phyloP scores from a whole-genome alignment of 2,888 invertebrate species.

The Dione vanillae region DNA sequence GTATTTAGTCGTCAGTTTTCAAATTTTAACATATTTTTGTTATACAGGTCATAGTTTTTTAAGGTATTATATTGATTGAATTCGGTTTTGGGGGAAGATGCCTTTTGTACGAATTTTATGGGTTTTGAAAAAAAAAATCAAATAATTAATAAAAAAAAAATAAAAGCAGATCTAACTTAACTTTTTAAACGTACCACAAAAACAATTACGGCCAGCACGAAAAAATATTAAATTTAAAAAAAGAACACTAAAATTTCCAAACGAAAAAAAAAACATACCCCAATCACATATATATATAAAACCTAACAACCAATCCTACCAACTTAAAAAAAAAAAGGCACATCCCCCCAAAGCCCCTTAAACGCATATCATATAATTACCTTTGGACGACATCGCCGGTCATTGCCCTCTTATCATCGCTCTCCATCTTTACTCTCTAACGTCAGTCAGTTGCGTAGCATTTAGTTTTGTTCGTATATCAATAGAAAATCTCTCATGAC shows the following conservation, averaged over 20 bases:
- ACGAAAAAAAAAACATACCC: not conserved
- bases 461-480: constrained; percentile 60
- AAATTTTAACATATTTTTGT: not conserved
- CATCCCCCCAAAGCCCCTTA: constrained; percentile 52
- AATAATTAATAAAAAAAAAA: no score
- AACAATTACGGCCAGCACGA: no score
- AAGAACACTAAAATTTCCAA: not conserved
- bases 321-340: constrained; percentile 3
- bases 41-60: constrained; percentile 51
- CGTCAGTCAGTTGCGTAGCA: constrained; percentile 81
- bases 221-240: no score
- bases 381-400: constrained; percentile 83
- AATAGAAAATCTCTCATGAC: constrained; percentile 77
- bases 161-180: not conserved
- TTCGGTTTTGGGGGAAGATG: constrained; percentile 12
- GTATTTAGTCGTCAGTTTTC: not conserved
- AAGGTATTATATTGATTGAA: constrained; percentile 23
- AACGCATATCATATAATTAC: constrained; percentile 61
- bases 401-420: not conserved
- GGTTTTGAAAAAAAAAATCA: no score
- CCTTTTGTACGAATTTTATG: not conserved
- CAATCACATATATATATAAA: not conserved
- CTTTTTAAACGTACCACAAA: not conserved
- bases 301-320: not conserved
- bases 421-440: constrained; percentile 32